Evolutionary conservation across 2,888 invertebrate genomes (phyloP).

Genomic region (Malachius bipustulatus): DNA sequence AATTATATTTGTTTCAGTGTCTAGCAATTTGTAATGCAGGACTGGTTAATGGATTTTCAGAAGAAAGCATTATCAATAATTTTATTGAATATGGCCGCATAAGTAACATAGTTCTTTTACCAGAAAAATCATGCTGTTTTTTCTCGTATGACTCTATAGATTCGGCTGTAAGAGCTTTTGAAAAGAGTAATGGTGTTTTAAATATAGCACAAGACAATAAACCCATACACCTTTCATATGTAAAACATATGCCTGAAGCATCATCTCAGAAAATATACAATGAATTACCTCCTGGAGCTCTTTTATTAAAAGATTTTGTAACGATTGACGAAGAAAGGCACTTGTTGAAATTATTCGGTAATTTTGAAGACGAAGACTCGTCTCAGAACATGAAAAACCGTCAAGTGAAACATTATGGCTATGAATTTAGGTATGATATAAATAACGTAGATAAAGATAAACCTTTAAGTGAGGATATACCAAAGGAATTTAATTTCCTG

Average conservation of each 20-base stretch:
- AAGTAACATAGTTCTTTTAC: conserved; percentile 54
- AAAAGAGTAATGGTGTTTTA: conserved; percentile 47
- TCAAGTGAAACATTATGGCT: conserved; percentile 83
- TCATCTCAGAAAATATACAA: conserved; percentile 28
- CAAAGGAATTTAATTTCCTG: conserved; percentile 54
- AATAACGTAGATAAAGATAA: conserved; percentile 69
- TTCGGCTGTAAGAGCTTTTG: conserved; percentile 46
- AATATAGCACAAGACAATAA: conserved; percentile 46
- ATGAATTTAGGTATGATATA: conserved; percentile 76
- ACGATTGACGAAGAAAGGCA: conserved; percentile 50
- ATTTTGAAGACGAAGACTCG: conserved; percentile 36
- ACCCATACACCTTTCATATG: conserved; percentile 54
- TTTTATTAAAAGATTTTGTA: conserved; percentile 60
- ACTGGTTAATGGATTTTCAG: conserved; percentile 63
- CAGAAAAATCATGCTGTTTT: conserved; percentile 74
- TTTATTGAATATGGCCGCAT: conserved; percentile 43
- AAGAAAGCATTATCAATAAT: conserved; percentile 47
- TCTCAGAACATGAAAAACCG: conserved; percentile 64
- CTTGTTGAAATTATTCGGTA: conserved; percentile 44
- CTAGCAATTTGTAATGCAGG: conserved; percentile 79
- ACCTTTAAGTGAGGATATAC: conserved; percentile 58
- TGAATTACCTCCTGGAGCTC: conserved; percentile 54
- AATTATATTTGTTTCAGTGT: conserved; percentile 47
- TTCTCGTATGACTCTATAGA: conserved; percentile 44
- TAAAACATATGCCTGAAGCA: conserved; percentile 34